These are phyloP conservation scores for Campylomormyrus numenius DNA, from an alignment of 2,113 vertebrate genomes.

Conservation along the genomic window DNA sequence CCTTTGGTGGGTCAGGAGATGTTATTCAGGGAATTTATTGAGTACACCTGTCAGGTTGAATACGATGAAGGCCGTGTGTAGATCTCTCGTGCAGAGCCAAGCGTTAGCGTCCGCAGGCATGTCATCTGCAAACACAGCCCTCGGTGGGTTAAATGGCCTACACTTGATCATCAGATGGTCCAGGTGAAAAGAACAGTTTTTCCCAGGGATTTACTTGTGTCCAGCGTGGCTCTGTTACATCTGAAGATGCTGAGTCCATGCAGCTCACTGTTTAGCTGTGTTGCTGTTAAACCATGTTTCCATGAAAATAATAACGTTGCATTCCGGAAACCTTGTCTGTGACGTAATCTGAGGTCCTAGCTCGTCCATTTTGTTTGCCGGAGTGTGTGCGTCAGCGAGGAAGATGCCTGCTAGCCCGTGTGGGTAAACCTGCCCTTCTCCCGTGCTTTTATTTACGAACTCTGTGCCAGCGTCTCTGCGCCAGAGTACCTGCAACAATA, in stretches of 20 bases:
- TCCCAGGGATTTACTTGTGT: neutral
- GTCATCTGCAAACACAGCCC: neutral
- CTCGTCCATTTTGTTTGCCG: neutral
- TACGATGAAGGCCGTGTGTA: neutral
- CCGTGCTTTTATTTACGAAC: neutral
- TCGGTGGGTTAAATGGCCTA: neutral
- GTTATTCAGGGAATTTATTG: neutral
- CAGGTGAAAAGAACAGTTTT: neutral
- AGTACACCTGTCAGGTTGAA: neutral
- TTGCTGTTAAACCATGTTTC: neutral
- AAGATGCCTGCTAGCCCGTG: neutral
- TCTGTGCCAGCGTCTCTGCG: neutral
- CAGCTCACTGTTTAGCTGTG: neutral
- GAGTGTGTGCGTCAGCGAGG: neutral
- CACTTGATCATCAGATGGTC: neutral
- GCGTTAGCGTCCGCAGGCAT: too few species aligned
- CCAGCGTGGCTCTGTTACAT: neutral
- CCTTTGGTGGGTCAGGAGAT: neutral
- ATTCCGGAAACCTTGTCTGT: neutral
- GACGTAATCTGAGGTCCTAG: neutral
- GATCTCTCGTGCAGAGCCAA: neutral
- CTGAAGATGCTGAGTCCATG: neutral
- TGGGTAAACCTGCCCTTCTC: neutral
- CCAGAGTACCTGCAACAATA: neutral
- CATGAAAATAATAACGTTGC: neutral